A percentile compares a stretch with the other conserved stretches of the same genome.
phyloP scores from a whole-genome alignment of 2,797 vertebrate species.

The Cyprinodon diabolis region DNA sequence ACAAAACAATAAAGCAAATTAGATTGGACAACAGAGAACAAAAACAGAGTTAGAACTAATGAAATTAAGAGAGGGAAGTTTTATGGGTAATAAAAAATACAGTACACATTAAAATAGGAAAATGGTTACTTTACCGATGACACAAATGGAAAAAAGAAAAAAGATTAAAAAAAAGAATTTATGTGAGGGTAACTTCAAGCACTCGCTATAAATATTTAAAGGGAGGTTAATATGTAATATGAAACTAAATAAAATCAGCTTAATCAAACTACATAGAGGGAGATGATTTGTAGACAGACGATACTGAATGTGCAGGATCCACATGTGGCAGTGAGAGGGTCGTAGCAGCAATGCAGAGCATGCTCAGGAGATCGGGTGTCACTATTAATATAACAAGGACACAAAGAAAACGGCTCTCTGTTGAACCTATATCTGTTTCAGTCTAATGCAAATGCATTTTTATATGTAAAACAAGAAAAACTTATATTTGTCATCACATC shows the following conservation, averaged over 20 bases:
- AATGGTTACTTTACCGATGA: not conserved
- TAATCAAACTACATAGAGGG: not conserved
- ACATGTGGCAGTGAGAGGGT: conserved; percentile 27
- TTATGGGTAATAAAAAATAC: not conserved
- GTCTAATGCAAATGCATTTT: not conserved
- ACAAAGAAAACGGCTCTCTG: conserved; percentile 52
- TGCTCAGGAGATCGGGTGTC: conserved; percentile 75
- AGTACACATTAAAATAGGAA: not conserved
- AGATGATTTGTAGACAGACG: not conserved
- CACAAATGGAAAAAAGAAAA: not conserved
- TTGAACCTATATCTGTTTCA: not conserved
- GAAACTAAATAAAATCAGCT: not conserved
- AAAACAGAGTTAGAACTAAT: no score
- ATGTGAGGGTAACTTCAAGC: not conserved
- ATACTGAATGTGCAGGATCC: conserved; percentile 25
- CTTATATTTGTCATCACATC: not conserved
- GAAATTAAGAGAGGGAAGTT: not conserved
- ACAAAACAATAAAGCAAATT: no score
- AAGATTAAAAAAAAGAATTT: not conserved
- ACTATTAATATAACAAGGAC: conserved; percentile 73
- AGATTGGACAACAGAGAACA: not conserved
- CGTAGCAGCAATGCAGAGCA: conserved; percentile 67
- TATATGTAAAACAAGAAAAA: not conserved
- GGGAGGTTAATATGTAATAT: not conserved
- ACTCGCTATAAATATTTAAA: not conserved